Evolutionary conservation across 2,797 vertebrate species (phyloP), one percentile per base, ranked within the genome.

Genomic region (Cyclura pinguis): DNA sequence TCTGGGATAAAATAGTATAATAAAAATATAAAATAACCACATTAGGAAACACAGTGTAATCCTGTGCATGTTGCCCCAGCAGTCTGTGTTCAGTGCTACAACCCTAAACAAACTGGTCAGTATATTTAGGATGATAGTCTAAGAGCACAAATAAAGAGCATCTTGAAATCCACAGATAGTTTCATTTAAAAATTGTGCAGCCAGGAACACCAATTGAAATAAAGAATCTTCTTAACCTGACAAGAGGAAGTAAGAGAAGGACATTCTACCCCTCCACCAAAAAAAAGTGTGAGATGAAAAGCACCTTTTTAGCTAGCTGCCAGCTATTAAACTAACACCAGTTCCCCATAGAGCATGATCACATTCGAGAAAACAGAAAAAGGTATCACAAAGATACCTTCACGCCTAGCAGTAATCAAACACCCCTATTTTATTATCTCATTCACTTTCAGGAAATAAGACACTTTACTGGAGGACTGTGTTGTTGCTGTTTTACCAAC

Each of bases 1-100:
- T 84, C 69, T 83, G 42, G 55, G 20, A 76, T 74, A 89, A 83
- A 83, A 62, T 83, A n/a, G 6, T 47, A n/a, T 59, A 83, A 74
- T 59, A 12, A 50, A 74, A 84, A 81, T 52, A 55, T 35, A 74
- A 88, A 38, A 55, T 14, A 35, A 88, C 22, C 8, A 42, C 29
- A 3, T 12, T 32, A 32, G n/a, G 67, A 73, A 35, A 42, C 16
- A 42, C 59, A 42, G 13, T 55, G n/a, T 72, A 86, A 24, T 55
- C n/a, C 13, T 27, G 14, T 72, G 13, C 32, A 72, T 85, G 47
- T n/a, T 22, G 27, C 42, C 29, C 35, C 24, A 55, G 32, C 50
- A 81, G 4, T 88, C 29, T 52, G 12, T 6, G 6, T 85, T 50
- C 47, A 73, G 69, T 27, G 32, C 20, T 57, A n/a, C 35, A 35